phyloP scores from a whole-genome alignment of 2,113 vertebrate genomes.

The Limanda limanda region DNA sequence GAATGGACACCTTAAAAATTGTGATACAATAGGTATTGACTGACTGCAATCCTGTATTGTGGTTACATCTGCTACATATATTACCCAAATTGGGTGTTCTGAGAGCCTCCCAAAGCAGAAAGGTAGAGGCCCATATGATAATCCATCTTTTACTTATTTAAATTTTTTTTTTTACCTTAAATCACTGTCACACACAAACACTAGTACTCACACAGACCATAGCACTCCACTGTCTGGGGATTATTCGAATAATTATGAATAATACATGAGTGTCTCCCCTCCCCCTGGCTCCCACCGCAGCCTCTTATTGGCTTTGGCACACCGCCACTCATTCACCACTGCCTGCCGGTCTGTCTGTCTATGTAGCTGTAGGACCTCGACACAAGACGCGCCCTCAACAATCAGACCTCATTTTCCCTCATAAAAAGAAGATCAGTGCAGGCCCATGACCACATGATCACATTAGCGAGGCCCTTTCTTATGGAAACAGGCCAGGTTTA shows the following conservation, averaged over 20 bases:
- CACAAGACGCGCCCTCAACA: slow-evolving; percentile 78
- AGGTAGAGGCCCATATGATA: slow-evolving; percentile 9
- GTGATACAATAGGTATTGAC: neutral
- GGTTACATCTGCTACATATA: slow-evolving; percentile 1
- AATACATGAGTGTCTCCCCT: slow-evolving; percentile 84
- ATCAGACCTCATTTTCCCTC: slow-evolving; percentile 80
- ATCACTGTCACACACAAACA: slow-evolving; percentile 60
- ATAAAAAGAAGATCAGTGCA: slow-evolving; percentile 76
- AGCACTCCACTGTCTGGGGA: slow-evolving; percentile 77
- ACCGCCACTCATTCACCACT: slow-evolving; percentile 78
- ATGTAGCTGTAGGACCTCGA: slow-evolving; percentile 75
- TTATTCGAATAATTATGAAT: slow-evolving; percentile 86
- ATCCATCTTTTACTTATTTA: slow-evolving; percentile 28
- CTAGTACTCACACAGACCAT: slow-evolving; percentile 70
- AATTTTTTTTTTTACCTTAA: slow-evolving; percentile 17
- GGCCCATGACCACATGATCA: slow-evolving; percentile 77
- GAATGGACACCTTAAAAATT: neutral
- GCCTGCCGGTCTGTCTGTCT: slow-evolving; percentile 55
- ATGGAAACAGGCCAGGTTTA: slow-evolving; percentile 67
- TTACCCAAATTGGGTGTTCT: slow-evolving; percentile 1
- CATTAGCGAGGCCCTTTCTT: slow-evolving; percentile 71
- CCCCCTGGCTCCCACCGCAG: slow-evolving; percentile 77
- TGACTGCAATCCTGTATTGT: neutral
- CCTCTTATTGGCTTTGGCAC: slow-evolving; percentile 87
- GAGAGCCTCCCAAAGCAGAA: slow-evolving; percentile 14